Conservation (phyloP, 1,140 invertebrate species). For the Homarus americanus region DNA sequence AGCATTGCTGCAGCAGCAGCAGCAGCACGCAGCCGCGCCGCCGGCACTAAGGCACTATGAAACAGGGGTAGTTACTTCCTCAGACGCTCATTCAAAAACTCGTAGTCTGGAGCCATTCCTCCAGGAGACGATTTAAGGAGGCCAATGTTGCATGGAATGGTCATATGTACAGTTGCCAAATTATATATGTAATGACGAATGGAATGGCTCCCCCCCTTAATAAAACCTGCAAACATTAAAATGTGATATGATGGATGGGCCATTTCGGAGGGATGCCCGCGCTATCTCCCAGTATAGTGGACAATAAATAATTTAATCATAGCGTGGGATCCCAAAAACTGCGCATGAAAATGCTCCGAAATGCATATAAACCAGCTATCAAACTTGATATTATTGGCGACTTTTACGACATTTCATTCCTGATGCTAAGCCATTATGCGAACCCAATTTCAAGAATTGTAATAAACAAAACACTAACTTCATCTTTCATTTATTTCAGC, state of each 20-base stretch:
- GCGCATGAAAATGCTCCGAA: slow-evolving; percentile 56
- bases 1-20: slow-evolving; percentile 10
- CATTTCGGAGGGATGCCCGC: slow-evolving; percentile 47
- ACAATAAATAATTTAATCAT: slow-evolving; percentile 64
- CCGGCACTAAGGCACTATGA: slow-evolving; percentile 38
- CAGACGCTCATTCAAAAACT: slow-evolving; percentile 58
- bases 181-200: slow-evolving; percentile 64
- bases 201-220: slow-evolving; percentile 54
- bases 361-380: slow-evolving; percentile 54
- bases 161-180: slow-evolving; percentile 65
- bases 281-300: slow-evolving; percentile 53
- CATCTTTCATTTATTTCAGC: slow-evolving; percentile 59
- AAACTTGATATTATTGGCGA: slow-evolving; percentile 54
- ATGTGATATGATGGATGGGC: slow-evolving; percentile 56
- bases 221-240: slow-evolving; percentile 63
- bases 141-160: slow-evolving; percentile 54
- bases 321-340: slow-evolving; percentile 47
- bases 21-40: slow-evolving; percentile 25
- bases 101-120: slow-evolving; percentile 49
- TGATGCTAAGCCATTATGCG: slow-evolving; percentile 55
- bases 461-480: slow-evolving; percentile 52
- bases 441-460: slow-evolving; percentile 36
- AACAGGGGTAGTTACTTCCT: slow-evolving; percentile 55
- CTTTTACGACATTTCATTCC: slow-evolving; percentile 56
- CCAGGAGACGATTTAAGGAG: slow-evolving; percentile 48